These are phyloP conservation scores for Cacoxenus indagator DNA, from an alignment of 2,888 invertebrate genomes.

Conservation along the genomic window DNA sequence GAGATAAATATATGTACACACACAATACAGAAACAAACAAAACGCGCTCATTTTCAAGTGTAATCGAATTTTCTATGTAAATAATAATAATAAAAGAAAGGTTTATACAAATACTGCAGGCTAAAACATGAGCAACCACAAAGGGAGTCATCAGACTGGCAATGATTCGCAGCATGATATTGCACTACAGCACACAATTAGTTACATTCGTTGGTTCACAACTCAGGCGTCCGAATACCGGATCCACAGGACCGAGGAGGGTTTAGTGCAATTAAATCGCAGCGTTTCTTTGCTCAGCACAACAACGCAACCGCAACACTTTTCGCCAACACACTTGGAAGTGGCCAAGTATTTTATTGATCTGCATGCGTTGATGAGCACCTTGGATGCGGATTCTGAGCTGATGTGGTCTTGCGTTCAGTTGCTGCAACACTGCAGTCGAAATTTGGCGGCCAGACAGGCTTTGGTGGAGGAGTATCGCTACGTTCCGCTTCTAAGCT, in stretches of 20 bases:
- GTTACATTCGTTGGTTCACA: slow-evolving; percentile 65
- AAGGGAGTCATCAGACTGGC: background rate
- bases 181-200: slow-evolving; percentile 47
- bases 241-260: slow-evolving; percentile 56
- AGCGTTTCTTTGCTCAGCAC: slow-evolving; percentile 61
- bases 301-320: slow-evolving; percentile 54
- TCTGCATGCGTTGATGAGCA: slow-evolving; percentile 62
- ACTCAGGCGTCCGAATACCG: slow-evolving; percentile 55
- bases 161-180: slow-evolving; percentile 35
- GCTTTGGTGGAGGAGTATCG: slow-evolving; percentile 65
- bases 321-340: slow-evolving; percentile 57
- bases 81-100: too few relatives aligned
- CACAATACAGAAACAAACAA: too few relatives aligned
- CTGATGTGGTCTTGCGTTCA: slow-evolving; percentile 64
- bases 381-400: slow-evolving; percentile 57
- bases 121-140: background rate
- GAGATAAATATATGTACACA: too few relatives aligned
- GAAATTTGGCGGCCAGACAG: slow-evolving; percentile 60
- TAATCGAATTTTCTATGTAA: too few relatives aligned
- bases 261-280: slow-evolving; percentile 62
- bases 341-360: slow-evolving; percentile 67
- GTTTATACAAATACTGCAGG: too few relatives aligned
- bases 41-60: too few relatives aligned
- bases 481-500: slow-evolving; percentile 63
- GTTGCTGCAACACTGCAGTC: slow-evolving; percentile 62